phyloP scores from a whole-genome alignment of 2,797 vertebrate genomes.

The Enteromius mattozi region DNA sequence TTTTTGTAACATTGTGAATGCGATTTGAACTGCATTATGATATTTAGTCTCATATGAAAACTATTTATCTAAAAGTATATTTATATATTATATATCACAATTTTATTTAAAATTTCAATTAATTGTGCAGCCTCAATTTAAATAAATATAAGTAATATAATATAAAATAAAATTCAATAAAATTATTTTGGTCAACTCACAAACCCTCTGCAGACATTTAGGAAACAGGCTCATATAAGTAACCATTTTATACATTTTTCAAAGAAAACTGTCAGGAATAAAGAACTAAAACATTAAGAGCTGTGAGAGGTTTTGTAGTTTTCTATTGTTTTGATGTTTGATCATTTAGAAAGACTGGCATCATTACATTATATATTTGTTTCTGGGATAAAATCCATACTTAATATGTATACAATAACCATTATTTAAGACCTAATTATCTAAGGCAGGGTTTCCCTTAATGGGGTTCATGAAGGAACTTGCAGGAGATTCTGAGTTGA shows the following conservation, averaged over 20 bases:
- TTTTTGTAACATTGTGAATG: background rate
- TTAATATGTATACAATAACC: background rate
- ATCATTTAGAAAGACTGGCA: background rate
- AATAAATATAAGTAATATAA: background rate
- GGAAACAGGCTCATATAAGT: background rate
- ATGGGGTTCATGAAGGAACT: too few species aligned
- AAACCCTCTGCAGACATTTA: background rate
- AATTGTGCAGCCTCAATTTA: background rate
- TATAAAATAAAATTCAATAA: too few species aligned
- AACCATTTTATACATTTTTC: background rate
- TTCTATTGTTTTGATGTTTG: slow-evolving; percentile 2
- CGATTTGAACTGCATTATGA: background rate
- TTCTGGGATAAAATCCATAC: background rate
- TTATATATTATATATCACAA: background rate
- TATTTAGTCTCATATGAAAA: background rate
- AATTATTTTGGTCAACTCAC: background rate
- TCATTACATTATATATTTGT: background rate
- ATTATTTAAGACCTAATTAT: background rate
- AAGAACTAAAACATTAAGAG: background rate
- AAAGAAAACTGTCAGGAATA: background rate
- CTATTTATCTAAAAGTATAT: background rate
- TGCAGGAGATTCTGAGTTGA: background rate
- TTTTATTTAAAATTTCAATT: background rate
- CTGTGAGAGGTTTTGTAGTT: background rate
- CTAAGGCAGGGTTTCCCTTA: background rate